Evolutionary conservation across 2,113 vertebrate genomes (phyloP).

Genomic region (Sturnus vulgaris): DNA sequence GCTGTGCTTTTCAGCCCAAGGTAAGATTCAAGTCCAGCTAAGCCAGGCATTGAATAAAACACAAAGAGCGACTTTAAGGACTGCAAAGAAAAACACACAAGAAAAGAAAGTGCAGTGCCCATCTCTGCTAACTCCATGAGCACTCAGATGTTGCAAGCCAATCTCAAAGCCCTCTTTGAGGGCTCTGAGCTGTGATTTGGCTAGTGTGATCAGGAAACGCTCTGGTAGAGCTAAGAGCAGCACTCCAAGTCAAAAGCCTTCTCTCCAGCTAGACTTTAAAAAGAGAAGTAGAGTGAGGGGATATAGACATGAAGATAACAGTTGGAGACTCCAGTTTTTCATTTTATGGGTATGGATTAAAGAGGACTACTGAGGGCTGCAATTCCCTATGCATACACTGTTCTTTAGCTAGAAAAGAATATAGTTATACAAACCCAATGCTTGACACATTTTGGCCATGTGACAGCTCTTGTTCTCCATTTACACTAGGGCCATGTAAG

Average conservation of each 20-base stretch:
- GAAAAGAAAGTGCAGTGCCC: background rate
- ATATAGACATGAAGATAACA: background rate
- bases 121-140: background rate
- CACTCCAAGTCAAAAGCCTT: background rate
- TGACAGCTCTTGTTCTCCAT: background rate
- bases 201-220: background rate
- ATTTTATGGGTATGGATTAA: background rate
- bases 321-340: background rate
- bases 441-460: background rate
- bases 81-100: background rate
- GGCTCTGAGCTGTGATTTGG: background rate
- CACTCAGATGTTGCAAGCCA: background rate
- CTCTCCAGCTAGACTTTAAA: background rate
- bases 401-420: background rate
- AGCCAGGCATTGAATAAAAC: background rate
- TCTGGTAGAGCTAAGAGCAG: background rate
- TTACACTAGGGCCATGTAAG: background rate
- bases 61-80: background rate
- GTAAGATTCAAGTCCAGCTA: background rate
- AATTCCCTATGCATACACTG: background rate
- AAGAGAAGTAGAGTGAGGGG: background rate
- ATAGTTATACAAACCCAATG: fast-evolving
- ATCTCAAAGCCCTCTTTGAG: background rate
- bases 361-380: background rate
- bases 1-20: background rate